Evolutionary conservation across 2,797 vertebrate species (phyloP).

Genomic region (Sebastes diaconus): DNA sequence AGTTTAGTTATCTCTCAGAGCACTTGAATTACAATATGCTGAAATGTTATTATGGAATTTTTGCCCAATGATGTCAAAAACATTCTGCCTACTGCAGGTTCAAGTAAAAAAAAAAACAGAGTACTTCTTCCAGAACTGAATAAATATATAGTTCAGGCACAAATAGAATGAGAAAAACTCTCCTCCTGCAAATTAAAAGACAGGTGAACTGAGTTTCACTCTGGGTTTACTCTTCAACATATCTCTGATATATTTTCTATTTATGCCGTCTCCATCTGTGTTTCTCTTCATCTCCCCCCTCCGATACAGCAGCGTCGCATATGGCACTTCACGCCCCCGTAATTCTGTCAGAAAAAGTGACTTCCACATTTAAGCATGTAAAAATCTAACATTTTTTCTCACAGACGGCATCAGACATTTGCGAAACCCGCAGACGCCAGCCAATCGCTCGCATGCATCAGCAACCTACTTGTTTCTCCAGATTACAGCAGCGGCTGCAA

Average conservation of each 20-base stretch:
- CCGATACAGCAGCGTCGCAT: background rate
- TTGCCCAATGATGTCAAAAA: no score
- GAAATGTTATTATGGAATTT: no score
- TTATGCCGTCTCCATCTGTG: background rate
- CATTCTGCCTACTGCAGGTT: no score
- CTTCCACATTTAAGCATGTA: slow-evolving; percentile 3
- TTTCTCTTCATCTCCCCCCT: background rate
- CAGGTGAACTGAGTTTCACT: background rate
- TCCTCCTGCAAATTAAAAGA: background rate
- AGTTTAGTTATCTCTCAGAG: no score
- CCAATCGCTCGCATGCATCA: slow-evolving; percentile 15
- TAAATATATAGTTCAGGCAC: background rate
- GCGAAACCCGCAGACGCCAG: slow-evolving; percentile 20
- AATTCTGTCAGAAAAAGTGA: slow-evolving; percentile 16
- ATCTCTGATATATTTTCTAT: background rate
- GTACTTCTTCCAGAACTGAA: no score
- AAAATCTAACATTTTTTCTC: slow-evolving; percentile 17
- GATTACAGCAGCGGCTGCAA: slow-evolving; percentile 40
- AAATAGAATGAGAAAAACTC: background rate
- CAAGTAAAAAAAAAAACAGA: no score
- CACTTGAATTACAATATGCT: no score
- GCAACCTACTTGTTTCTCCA: slow-evolving; percentile 43
- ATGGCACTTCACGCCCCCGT: slow-evolving; percentile 6
- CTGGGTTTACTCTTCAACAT: background rate
- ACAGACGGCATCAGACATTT: slow-evolving; percentile 3